A percentile compares a stretch with the other conserved stretches of the same genome.
Evolutionary conservation across 2,113 vertebrate genomes (phyloP).

Genomic region (Cacatua alba): DNA sequence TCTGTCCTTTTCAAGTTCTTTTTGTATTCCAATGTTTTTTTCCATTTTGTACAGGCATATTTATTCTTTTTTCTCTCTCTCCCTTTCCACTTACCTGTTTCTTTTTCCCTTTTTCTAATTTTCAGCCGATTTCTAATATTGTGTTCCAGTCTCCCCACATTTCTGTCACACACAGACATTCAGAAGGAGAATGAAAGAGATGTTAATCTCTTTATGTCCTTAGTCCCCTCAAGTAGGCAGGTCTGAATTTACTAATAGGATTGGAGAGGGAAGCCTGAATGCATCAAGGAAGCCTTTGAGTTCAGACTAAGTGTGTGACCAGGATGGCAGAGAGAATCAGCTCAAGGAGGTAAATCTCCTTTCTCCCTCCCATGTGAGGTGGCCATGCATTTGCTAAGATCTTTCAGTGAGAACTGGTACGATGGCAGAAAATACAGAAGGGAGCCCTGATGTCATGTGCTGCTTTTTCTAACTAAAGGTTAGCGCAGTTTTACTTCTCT

Average conservation of each 20-base stretch:
- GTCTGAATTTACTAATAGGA: slow-evolving; percentile 63
- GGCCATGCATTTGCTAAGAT: slow-evolving; percentile 65
- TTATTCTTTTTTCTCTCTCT: neutral
- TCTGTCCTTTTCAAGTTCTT: neutral
- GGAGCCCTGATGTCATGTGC: slow-evolving; percentile 44
- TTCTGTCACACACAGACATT: neutral
- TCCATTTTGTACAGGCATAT: neutral
- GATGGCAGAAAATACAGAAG: slow-evolving; percentile 71
- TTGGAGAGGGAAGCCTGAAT: slow-evolving; percentile 40
- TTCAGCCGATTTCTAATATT: neutral
- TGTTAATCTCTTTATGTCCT: slow-evolving; percentile 41
- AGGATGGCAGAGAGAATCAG: slow-evolving; percentile 11
- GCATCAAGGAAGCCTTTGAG: slow-evolving; percentile 4
- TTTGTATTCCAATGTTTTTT: neutral
- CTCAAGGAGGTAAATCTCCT: neutral
- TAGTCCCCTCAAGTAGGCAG: slow-evolving; percentile 1
- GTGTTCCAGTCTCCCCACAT: neutral
- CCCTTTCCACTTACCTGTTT: neutral
- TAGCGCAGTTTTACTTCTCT: slow-evolving; percentile 35
- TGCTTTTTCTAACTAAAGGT: slow-evolving; percentile 51
- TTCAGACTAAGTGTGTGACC: neutral
- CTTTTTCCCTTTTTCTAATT: neutral
- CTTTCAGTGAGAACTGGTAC: slow-evolving; percentile 65
- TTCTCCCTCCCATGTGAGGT: neutral
- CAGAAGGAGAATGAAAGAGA: neutral